These are phyloP conservation scores for Zaprionus capensis DNA, from an alignment of 1,140 invertebrate genomes.

Conservation along the genomic window DNA sequence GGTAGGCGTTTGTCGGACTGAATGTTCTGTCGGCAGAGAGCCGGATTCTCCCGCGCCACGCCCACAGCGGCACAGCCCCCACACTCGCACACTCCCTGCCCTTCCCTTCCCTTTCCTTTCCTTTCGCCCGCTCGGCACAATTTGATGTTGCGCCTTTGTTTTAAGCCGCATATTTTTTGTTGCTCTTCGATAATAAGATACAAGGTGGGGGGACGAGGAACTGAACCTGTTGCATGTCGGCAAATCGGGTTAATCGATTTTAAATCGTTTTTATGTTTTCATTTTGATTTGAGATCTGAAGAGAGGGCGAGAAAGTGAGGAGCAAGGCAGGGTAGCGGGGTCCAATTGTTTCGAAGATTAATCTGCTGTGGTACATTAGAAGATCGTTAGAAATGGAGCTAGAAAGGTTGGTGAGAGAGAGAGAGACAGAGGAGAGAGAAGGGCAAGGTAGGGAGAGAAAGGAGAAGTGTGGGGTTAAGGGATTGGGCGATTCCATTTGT, in stretches of 20 bases:
- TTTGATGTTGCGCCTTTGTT: constrained; percentile 73
- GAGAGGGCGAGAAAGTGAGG: background rate
- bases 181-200: constrained; percentile 69
- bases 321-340: background rate
- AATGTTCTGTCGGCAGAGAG: constrained; percentile 79
- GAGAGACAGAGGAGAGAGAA: background rate
- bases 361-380: constrained; percentile 67
- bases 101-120: background rate
- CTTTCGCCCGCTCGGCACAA: constrained; percentile 28
- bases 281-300: constrained; percentile 59
- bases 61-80: constrained; percentile 1
- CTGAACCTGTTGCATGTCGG: constrained; percentile 81
- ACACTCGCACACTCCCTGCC: constrained; percentile 2
- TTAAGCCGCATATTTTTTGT: constrained; percentile 70
- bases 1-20: constrained; percentile 79
- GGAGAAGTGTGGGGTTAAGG: too few species aligned
- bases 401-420: background rate
- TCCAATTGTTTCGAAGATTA: constrained; percentile 60
- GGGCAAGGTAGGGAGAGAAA: background rate
- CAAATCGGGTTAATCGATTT: constrained; percentile 84
- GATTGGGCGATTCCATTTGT: background rate
- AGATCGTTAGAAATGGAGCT: constrained; percentile 60
- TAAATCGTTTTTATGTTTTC: constrained; percentile 83
- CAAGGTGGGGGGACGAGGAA: constrained; percentile 3
- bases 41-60: constrained; percentile 35